Percentiles rank a stretch among this genome's conserved stretches.
phyloP scores from a whole-genome alignment of 2,113 vertebrate species.

The Festucalex cinctus region DNA sequence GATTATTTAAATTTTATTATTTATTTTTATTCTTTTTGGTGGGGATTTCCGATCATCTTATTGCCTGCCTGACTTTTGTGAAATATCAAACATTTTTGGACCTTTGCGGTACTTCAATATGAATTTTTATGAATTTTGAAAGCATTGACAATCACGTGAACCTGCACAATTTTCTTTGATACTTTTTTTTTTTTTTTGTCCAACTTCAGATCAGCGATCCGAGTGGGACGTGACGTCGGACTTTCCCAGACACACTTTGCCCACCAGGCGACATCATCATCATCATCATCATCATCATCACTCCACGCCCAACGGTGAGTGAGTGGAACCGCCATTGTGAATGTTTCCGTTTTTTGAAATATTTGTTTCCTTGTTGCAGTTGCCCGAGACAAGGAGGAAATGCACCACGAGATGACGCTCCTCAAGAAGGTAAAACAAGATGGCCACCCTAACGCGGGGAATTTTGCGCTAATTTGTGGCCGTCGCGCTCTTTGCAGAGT shows the following conservation, averaged over 20 bases:
- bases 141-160: too few species aligned
- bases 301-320: slow-evolving; percentile 71
- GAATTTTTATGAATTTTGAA: too few species aligned
- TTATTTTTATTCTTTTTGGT: too few species aligned
- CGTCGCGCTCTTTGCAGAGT: slow-evolving; percentile 65
- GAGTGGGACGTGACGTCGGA: slow-evolving; percentile 66
- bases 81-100: too few species aligned
- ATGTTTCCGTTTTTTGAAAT: too few species aligned
- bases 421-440: slow-evolving; percentile 84
- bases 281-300: too few species aligned
- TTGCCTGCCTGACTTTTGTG: too few species aligned
- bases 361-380: slow-evolving; percentile 53
- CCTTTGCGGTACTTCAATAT: too few species aligned
- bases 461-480: not conserved
- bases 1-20: too few species aligned
- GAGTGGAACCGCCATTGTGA: not conserved
- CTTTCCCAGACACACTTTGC: slow-evolving; percentile 78
- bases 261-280: slow-evolving; percentile 75
- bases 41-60: too few species aligned
- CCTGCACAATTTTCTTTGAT: too few species aligned
- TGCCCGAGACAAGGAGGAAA: slow-evolving; percentile 86
- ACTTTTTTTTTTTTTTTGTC: not conserved
- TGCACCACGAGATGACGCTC: slow-evolving; percentile 91
- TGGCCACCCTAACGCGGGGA: too few species aligned
- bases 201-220: slow-evolving; percentile 44